These are phyloP conservation scores for Ctenodactylus gundi DNA, from an alignment of 2,113 vertebrate species.

Conservation along the genomic window DNA sequence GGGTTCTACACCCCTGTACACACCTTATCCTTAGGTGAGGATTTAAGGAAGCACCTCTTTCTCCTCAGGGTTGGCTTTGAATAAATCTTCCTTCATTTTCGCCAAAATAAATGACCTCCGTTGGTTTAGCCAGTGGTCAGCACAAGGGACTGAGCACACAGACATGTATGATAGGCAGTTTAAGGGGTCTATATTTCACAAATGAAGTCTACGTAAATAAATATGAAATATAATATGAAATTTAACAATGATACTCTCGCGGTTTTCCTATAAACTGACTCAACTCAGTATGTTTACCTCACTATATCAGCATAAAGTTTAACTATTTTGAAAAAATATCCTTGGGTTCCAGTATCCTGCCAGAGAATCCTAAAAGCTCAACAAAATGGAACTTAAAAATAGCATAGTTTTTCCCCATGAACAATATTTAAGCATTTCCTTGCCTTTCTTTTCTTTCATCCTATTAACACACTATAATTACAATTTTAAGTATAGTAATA, in stretches of 20 bases:
- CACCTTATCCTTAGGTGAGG: no score
- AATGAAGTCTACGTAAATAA: slow-evolving; percentile 40
- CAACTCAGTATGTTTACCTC: slow-evolving; percentile 75
- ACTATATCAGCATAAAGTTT: slow-evolving; percentile 78
- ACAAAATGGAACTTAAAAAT: slow-evolving; percentile 61
- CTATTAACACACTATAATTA: slow-evolving; percentile 25
- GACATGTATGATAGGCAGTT: no score
- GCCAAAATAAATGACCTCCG: no score
- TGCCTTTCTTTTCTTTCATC: slow-evolving; percentile 28
- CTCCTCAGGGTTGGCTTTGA: no score
- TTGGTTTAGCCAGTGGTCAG: no score
- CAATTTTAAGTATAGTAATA: slow-evolving; percentile 29
- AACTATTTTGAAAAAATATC: slow-evolving; percentile 71
- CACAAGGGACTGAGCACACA: no score
- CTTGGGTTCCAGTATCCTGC: slow-evolving; percentile 63
- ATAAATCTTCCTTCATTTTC: no score
- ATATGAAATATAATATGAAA: slow-evolving; percentile 55
- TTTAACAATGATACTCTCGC: slow-evolving; percentile 72
- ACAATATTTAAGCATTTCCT: slow-evolving; percentile 7
- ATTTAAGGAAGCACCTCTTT: no score
- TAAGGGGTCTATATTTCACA: background rate
- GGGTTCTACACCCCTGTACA: no score
- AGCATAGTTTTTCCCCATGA: slow-evolving; percentile 13
- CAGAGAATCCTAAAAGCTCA: slow-evolving; percentile 76
- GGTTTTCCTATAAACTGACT: slow-evolving; percentile 67